phyloP scores from a whole-genome alignment of 2,888 invertebrate genomes.

The Pecten maximus region DNA sequence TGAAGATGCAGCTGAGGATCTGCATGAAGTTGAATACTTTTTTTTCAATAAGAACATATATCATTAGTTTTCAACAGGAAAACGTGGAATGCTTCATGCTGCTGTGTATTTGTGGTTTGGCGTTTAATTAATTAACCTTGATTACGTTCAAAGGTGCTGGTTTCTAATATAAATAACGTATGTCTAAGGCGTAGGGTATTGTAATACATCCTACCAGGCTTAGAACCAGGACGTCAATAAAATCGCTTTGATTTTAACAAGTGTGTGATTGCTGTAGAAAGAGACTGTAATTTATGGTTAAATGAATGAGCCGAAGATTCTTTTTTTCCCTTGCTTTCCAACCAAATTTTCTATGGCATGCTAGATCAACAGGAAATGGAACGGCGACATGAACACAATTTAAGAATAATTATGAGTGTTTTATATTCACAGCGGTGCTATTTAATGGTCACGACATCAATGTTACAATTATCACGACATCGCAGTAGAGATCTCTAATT shows the following conservation, averaged over 20 bases:
- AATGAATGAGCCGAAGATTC: neutral
- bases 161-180: neutral
- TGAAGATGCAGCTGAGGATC: no score
- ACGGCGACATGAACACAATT: neutral
- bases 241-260: neutral
- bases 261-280: neutral
- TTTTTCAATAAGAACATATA: neutral
- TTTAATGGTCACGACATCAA: neutral
- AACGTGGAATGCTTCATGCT: neutral
- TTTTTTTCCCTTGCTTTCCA: neutral
- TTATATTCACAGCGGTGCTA: neutral
- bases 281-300: neutral
- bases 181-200: neutral
- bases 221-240: neutral
- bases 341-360: neutral
- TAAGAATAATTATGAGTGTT: neutral
- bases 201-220: neutral
- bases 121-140: neutral
- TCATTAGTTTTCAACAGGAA: neutral
- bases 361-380: neutral
- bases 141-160: neutral
- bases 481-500: neutral
- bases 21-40: neutral
- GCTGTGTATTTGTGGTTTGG: neutral
- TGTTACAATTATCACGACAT: neutral